Evolutionary conservation across 1,140 invertebrate genomes (phyloP).

Genomic region (Drosophila pruinosa): DNA sequence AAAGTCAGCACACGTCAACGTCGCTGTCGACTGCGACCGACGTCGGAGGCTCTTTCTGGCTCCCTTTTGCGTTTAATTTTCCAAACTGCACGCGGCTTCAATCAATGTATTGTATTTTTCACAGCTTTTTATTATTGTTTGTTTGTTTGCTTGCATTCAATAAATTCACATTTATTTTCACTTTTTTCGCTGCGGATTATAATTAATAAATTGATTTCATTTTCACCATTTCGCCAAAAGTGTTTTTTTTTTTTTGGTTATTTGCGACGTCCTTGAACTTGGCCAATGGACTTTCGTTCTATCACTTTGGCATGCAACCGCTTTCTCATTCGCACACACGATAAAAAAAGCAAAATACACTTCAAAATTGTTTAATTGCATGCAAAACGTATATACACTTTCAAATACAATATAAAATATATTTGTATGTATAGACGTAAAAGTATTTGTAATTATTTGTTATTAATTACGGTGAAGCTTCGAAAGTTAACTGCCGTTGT

Average conservation of each 20-base stretch:
- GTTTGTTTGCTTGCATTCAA: slow-evolving; percentile 3
- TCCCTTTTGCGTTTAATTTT: slow-evolving; percentile 22
- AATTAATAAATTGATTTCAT: slow-evolving; percentile 5
- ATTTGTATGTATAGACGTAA: not conserved
- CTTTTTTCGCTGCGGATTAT: slow-evolving; percentile 17
- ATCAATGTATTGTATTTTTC: slow-evolving; percentile 15
- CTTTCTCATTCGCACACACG: slow-evolving; percentile 16
- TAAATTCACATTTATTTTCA: slow-evolving; percentile 19
- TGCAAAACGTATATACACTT: not conserved
- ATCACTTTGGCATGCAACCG: slow-evolving; percentile 12
- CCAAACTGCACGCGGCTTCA: slow-evolving; percentile 26
- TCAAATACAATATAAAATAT: no score
- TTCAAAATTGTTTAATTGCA: slow-evolving; percentile 1
- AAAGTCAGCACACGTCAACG: slow-evolving; percentile 32
- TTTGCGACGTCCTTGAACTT: slow-evolving; percentile 60
- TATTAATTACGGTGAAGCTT: slow-evolving; percentile 17
- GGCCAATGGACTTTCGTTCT: slow-evolving; percentile 50
- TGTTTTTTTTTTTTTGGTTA: not conserved
- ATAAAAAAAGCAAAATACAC: not conserved
- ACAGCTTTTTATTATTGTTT: slow-evolving; percentile 16
- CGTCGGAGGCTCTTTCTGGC: slow-evolving; percentile 5
- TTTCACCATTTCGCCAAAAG: not conserved
- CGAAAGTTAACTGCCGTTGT: slow-evolving; percentile 14
- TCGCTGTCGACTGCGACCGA: slow-evolving; percentile 16
- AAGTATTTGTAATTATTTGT: slow-evolving; percentile 25